phyloP scores from a whole-genome alignment of 2,113 vertebrate genomes.

The Crocuta crocuta region DNA sequence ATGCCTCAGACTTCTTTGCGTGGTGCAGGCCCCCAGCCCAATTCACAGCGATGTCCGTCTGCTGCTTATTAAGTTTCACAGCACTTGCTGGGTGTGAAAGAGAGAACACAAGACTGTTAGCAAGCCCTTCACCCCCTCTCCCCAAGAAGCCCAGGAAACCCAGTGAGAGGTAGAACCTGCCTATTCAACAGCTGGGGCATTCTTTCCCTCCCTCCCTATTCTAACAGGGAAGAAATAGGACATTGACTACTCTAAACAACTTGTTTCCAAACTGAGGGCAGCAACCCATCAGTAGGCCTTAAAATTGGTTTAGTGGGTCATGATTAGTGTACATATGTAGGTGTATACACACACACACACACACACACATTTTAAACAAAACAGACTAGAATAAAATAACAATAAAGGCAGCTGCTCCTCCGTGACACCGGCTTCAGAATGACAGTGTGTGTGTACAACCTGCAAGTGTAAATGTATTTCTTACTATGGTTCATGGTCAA shows the following conservation, averaged over 20 bases:
- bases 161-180: conserved; percentile 25
- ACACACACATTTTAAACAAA: neutral
- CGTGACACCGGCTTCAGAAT: neutral
- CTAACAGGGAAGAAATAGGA: neutral
- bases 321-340: neutral
- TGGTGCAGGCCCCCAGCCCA: conserved; percentile 99
- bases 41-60: conserved; percentile 98
- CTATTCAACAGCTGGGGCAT: neutral
- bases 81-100: conserved; percentile 91
- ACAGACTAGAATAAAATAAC: conserved; percentile 21
- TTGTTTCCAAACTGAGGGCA: conserved; percentile 43
- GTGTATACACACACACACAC: too few relatives aligned
- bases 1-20: conserved; percentile 98
- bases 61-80: conserved; percentile 99
- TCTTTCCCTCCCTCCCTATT: neutral
- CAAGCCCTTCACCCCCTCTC: neutral
- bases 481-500: neutral
- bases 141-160: neutral
- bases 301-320: neutral
- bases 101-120: neutral
- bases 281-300: neutral
- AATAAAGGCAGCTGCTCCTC: neutral
- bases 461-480: conserved; percentile 35
- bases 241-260: conserved; percentile 2
- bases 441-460: neutral